Conservation (phyloP, 2,888 invertebrate genomes). For the Endotricha flammealis region DNA sequence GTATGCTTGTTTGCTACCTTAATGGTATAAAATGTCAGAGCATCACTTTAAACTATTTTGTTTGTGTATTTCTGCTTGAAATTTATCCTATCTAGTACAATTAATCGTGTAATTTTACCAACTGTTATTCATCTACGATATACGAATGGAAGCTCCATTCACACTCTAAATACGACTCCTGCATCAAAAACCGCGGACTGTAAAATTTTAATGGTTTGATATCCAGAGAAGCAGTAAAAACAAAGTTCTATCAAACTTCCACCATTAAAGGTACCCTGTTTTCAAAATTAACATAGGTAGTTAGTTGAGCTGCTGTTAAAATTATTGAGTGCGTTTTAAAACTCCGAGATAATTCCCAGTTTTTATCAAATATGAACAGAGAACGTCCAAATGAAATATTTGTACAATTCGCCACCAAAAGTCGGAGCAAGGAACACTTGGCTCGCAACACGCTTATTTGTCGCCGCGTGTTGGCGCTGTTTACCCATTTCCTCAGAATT, state of each 20-base stretch:
- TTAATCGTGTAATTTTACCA: too few species aligned
- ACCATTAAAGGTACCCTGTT: background rate
- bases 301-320: background rate
- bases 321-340: background rate
- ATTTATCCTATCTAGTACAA: too few species aligned
- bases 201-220: background rate
- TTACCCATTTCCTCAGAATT: background rate
- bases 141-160: too few species aligned
- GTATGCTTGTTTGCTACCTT: too few species aligned
- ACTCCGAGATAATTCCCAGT: background rate
- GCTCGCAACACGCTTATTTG: background rate
- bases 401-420: background rate
- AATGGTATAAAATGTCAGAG: too few species aligned
- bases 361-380: background rate
- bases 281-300: background rate
- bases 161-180: too few species aligned
- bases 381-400: background rate
- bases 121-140: too few species aligned
- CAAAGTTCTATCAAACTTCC: background rate
- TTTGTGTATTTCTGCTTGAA: too few species aligned
- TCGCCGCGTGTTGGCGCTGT: background rate
- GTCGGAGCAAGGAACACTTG: background rate
- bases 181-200: background rate
- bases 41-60: too few species aligned
- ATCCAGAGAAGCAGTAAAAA: background rate